Evolutionary conservation across 1,140 invertebrate species (phyloP).

Genomic region (Caenorhabditis brenneri): DNA sequence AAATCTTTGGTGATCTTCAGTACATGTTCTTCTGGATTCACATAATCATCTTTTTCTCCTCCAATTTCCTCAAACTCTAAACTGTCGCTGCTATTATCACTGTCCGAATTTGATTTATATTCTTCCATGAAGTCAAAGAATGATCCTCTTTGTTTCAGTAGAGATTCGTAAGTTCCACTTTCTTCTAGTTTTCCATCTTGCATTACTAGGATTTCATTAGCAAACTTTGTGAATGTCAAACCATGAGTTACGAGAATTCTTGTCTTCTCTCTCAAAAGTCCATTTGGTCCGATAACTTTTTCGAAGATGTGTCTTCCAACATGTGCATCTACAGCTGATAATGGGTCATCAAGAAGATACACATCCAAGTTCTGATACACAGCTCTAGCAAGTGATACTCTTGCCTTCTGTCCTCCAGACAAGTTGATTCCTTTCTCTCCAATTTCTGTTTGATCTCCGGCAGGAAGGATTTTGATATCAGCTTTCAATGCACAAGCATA

Average conservation of each 20-base stretch:
- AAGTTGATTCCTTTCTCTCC: constrained; percentile 75
- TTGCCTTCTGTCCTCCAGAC: constrained; percentile 82
- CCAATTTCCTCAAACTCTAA: constrained; percentile 45
- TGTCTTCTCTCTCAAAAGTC: constrained; percentile 64
- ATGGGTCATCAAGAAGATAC: constrained; percentile 79
- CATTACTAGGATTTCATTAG: constrained; percentile 63
- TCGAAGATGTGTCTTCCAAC: constrained; percentile 76
- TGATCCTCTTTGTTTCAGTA: constrained; percentile 41
- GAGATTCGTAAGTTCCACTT: constrained; percentile 45
- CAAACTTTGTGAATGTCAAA: constrained; percentile 60
- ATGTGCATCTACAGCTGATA: constrained; percentile 77
- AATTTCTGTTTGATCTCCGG: constrained; percentile 77
- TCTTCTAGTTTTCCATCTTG: constrained; percentile 54
- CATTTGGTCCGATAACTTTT: constrained; percentile 66
- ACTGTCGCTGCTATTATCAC: constrained; percentile 20
- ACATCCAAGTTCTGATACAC: constrained; percentile 76
- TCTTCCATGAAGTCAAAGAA: constrained; percentile 58
- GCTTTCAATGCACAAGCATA: constrained; percentile 74
- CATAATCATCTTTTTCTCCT: background rate
- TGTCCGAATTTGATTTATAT: constrained; percentile 42
- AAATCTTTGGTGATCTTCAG: background rate
- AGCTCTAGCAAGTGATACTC: constrained; percentile 79
- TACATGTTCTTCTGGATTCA: background rate
- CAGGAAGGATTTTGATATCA: constrained; percentile 77
- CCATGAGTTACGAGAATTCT: constrained; percentile 67